Evolutionary conservation across 1,140 invertebrate genomes (phyloP).

Genomic region (Pseudachorutes palmiensis): DNA sequence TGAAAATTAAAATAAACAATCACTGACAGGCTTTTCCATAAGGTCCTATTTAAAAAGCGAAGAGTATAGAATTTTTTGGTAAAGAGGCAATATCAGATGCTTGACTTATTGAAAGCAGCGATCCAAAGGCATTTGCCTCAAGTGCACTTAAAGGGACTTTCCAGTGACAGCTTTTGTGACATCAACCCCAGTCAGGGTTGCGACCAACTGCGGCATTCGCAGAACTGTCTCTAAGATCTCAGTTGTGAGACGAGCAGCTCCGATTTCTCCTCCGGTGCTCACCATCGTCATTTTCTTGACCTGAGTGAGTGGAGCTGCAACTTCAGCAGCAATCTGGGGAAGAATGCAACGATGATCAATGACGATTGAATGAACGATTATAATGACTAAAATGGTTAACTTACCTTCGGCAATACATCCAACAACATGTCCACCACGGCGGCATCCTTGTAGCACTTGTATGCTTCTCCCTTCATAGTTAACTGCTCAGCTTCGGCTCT

Average conservation of each 20-base stretch:
- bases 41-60: no score
- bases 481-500: conserved; percentile 93
- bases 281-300: conserved; percentile 92
- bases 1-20: no score
- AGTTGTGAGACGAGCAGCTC: conserved; percentile 83
- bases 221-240: conserved; percentile 88
- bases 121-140: no score
- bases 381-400: no score
- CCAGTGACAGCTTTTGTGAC: conserved; percentile 59
- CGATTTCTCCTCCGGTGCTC: conserved; percentile 84
- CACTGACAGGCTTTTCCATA: no score
- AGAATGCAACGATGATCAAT: conserved; percentile 3
- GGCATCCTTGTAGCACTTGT: conserved; percentile 89
- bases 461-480: conserved; percentile 92
- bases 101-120: no score
- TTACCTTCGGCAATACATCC: conserved; percentile 88
- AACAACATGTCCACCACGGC: conserved; percentile 97
- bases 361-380: no score
- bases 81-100: no score
- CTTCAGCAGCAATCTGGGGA: conserved; percentile 80
- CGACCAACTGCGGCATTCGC: conserved; percentile 80
- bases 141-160: neutral
- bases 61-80: no score
- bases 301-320: conserved; percentile 85
- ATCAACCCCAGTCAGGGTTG: conserved; percentile 83